A percentile compares a stretch with the other conserved stretches of the same genome.
Evolutionary conservation across 2,113 vertebrate species (phyloP).

Genomic region (Galemys pyrenaicus): DNA sequence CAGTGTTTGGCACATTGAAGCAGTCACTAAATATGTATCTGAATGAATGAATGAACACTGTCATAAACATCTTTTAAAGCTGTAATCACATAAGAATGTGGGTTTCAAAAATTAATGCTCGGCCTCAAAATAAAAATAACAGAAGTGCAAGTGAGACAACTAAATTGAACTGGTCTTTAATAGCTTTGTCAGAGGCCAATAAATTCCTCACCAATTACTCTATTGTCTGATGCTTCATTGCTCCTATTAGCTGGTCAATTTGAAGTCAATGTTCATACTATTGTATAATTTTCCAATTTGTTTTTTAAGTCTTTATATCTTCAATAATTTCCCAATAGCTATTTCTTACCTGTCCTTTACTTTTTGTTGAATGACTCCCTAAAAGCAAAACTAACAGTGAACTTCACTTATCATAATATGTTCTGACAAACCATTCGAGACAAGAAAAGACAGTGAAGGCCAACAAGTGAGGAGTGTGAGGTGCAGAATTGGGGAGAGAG

Average conservation of each 20-base stretch:
- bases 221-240: constrained; percentile 61
- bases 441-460: neutral
- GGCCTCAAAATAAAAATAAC: constrained; percentile 58
- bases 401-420: neutral
- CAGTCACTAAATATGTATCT: constrained; percentile 22
- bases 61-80: neutral
- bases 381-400: constrained; percentile 53
- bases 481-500: neutral
- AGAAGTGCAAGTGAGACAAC: constrained; percentile 47
- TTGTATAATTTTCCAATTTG: constrained; percentile 75
- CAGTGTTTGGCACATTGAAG: neutral
- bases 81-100: constrained; percentile 37
- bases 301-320: constrained; percentile 68
- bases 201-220: constrained; percentile 69
- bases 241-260: constrained; percentile 59
- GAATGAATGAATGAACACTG: constrained; percentile 11
- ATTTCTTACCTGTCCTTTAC: constrained; percentile 62
- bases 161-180: constrained; percentile 52
- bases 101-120: constrained; percentile 30
- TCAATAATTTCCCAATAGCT: constrained; percentile 60
- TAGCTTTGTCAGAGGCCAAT: constrained; percentile 60
- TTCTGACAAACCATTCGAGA: neutral
- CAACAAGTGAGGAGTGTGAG: neutral
- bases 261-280: constrained; percentile 67
- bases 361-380: constrained; percentile 66